These are phyloP conservation scores for Carduelis carduelis DNA, from an alignment of 2,797 vertebrate species.

Conservation along the genomic window DNA sequence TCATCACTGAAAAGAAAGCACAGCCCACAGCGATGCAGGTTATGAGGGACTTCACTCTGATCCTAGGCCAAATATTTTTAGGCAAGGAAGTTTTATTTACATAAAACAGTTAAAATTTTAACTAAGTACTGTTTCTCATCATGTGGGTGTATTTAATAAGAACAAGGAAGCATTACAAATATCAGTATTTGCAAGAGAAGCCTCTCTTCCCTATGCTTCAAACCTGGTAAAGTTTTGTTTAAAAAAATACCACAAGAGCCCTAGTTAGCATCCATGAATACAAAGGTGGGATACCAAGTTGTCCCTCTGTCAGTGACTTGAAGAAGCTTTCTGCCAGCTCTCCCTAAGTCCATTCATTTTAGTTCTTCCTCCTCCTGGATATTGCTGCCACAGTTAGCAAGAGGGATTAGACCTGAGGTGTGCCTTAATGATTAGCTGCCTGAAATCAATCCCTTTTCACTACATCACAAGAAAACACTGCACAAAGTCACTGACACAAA, in stretches of 20 bases:
- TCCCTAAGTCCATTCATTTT: neutral
- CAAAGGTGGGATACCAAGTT: neutral
- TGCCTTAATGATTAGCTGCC: neutral
- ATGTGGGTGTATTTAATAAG: slow-evolving; percentile 45
- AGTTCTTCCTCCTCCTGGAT: neutral
- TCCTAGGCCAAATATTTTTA: slow-evolving; percentile 72
- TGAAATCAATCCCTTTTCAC: neutral
- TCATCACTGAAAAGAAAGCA: slow-evolving; percentile 72
- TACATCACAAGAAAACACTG: neutral
- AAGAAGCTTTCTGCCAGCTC: neutral
- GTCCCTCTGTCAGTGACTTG: neutral
- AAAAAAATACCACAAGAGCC: neutral
- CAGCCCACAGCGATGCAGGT: slow-evolving; percentile 72
- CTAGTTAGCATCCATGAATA: neutral
- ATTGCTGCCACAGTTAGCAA: neutral
- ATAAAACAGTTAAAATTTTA: slow-evolving; percentile 65
- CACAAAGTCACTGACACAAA: neutral
- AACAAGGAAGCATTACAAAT: slow-evolving; percentile 44
- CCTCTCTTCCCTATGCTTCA: neutral
- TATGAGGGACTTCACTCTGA: slow-evolving; percentile 72
- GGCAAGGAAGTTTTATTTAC: slow-evolving; percentile 72
- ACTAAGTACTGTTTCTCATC: slow-evolving; percentile 48
- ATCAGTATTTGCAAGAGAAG: slow-evolving; percentile 25
- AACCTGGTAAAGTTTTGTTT: neutral
- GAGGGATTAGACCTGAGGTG: neutral